Evolutionary conservation across 2,888 invertebrate species (phyloP).

Genomic region (Euspilapteryx auroguttella): DNA sequence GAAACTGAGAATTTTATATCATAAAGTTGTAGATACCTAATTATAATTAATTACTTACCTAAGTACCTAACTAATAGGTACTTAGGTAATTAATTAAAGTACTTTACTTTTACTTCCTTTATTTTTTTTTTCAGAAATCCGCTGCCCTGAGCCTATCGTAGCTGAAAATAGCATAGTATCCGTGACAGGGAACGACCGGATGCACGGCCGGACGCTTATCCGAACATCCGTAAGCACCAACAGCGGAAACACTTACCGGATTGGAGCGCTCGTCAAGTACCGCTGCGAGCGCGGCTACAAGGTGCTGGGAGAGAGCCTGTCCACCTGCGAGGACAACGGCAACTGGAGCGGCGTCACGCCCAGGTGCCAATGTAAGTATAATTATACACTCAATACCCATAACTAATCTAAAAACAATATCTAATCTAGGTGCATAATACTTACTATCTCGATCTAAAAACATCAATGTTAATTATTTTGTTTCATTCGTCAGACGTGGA

Average conservation of each 20-base stretch:
- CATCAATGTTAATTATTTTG: too few relatives aligned
- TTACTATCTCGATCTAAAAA: too few relatives aligned
- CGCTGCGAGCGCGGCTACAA: slow-evolving; percentile 89
- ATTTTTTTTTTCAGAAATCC: too few relatives aligned
- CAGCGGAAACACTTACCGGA: slow-evolving; percentile 78
- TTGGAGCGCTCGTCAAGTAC: slow-evolving; percentile 85
- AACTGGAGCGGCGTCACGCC: slow-evolving; percentile 84
- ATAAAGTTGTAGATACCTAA: too few relatives aligned
- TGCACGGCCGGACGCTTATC: slow-evolving; percentile 83
- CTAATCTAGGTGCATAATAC: too few relatives aligned
- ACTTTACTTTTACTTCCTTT: too few relatives aligned
- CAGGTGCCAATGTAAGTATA: slow-evolving; percentile 77
- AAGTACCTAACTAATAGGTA: too few relatives aligned
- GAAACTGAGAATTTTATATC: too few relatives aligned
- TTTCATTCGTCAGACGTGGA: slow-evolving; percentile 70
- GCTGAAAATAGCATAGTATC: slow-evolving; percentile 86
- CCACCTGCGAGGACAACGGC: slow-evolving; percentile 84
- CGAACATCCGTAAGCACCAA: slow-evolving; percentile 70
- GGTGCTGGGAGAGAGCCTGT: slow-evolving; percentile 80
- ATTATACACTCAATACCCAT: background rate
- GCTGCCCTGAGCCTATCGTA: slow-evolving; percentile 81
- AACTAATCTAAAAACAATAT: too few relatives aligned
- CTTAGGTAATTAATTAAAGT: too few relatives aligned
- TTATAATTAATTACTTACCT: too few relatives aligned
- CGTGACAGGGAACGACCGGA: slow-evolving; percentile 88